Percentiles rank a stretch among this genome's conserved stretches.
Evolutionary conservation across 1,140 invertebrate genomes (phyloP).

Genomic region (Lanistes nyassanus): DNA sequence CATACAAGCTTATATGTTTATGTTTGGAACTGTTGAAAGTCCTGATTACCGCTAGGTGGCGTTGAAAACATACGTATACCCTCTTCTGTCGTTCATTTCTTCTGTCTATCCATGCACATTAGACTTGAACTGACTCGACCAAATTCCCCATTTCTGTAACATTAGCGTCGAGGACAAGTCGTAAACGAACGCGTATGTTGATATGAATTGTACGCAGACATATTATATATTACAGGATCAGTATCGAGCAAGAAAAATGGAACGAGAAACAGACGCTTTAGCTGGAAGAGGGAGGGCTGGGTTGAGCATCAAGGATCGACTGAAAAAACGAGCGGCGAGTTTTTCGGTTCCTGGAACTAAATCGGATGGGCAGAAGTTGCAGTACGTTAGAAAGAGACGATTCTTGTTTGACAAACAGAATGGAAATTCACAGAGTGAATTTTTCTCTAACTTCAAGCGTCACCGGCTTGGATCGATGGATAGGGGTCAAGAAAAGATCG

Average conservation of each 20-base stretch:
- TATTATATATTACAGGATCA: not conserved
- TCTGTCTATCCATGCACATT: not conserved
- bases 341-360: slow-evolving; percentile 23
- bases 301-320: not conserved
- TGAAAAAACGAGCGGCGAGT: not conserved
- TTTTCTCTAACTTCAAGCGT: slow-evolving; percentile 23
- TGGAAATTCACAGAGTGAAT: slow-evolving; percentile 33
- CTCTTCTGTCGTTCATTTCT: slow-evolving; percentile 11
- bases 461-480: not conserved
- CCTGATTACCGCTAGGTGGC: slow-evolving; percentile 11
- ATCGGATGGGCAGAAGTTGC: slow-evolving; percentile 29
- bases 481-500: slow-evolving; percentile 56
- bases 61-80: not conserved
- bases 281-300: slow-evolving; percentile 2
- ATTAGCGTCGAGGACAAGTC: not conserved
- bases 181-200: not conserved
- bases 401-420: slow-evolving; percentile 14
- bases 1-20: slow-evolving; percentile 6
- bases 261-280: not conserved
- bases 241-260: not conserved
- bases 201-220: not conserved
- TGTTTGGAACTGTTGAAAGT: slow-evolving; percentile 10
- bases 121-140: not conserved
- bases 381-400: slow-evolving; percentile 29
- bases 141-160: not conserved